A percentile compares a stretch with the other conserved stretches of the same genome.
phyloP scores from a whole-genome alignment of 1,140 invertebrate genomes.

The Drosophila simulans region DNA sequence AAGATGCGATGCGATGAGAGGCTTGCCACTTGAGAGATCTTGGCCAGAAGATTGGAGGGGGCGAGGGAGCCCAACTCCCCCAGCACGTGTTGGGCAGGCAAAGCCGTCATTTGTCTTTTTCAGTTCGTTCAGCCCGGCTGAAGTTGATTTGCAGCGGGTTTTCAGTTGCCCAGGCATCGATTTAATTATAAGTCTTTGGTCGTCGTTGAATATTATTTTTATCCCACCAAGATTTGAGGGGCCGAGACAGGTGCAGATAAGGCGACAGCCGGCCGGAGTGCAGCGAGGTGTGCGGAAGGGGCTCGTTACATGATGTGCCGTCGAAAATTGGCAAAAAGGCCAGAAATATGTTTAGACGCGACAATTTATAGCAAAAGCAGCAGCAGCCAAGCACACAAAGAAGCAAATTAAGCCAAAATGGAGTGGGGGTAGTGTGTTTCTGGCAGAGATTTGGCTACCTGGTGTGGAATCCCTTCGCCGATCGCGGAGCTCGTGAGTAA shows the following conservation, averaged over 20 bases:
- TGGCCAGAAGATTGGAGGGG: slow-evolving; percentile 5
- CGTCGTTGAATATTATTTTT: slow-evolving; percentile 40
- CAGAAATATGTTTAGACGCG: slow-evolving; percentile 59
- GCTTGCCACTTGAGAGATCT: slow-evolving; percentile 31
- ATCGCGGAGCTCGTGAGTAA: slow-evolving; percentile 66
- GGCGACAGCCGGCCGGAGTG: slow-evolving; percentile 47
- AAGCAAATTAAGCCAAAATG: slow-evolving; percentile 23
- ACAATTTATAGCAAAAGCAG: slow-evolving; percentile 72
- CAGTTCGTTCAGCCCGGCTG: slow-evolving; percentile 4
- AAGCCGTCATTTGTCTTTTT: slow-evolving; percentile 53
- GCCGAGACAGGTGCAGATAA: slow-evolving; percentile 69
- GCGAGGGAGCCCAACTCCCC: not conserved
- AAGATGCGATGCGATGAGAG: slow-evolving; percentile 29
- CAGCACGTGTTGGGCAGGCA: slow-evolving; percentile 27
- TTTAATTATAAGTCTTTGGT: slow-evolving; percentile 43
- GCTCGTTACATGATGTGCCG: slow-evolving; percentile 76
- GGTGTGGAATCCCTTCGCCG: slow-evolving; percentile 21
- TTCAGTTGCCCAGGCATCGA: slow-evolving; percentile 34
- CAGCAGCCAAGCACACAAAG: slow-evolving; percentile 48
- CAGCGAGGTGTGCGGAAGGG: not conserved
- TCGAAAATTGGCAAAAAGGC: slow-evolving; percentile 73
- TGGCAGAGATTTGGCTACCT: slow-evolving; percentile 9
- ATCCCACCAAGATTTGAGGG: slow-evolving; percentile 29
- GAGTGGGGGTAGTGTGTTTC: not conserved
- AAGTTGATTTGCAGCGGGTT: slow-evolving; percentile 17